These are phyloP conservation scores for Drosophila fuyamai DNA, from an alignment of 1,140 invertebrate genomes.

Conservation along the genomic window DNA sequence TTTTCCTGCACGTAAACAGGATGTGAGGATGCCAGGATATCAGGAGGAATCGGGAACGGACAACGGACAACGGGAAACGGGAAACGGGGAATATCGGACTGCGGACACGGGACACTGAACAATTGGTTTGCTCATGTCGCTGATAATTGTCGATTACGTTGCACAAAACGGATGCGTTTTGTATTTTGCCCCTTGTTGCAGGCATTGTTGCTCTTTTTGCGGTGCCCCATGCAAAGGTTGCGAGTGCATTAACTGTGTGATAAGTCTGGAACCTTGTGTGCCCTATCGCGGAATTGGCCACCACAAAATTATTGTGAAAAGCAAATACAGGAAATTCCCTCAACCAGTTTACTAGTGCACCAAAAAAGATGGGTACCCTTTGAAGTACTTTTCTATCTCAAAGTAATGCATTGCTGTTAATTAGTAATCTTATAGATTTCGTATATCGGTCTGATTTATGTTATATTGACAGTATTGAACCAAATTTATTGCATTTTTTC, in stretches of 20 bases:
- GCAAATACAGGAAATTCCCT: neutral
- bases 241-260: constrained; percentile 36
- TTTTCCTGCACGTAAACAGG: constrained; percentile 20
- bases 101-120: constrained; percentile 39
- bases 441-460: too few species aligned
- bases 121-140: constrained; percentile 80
- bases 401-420: too few species aligned
- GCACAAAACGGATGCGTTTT: constrained; percentile 70
- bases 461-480: too few species aligned
- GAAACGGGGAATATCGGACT: constrained; percentile 1
- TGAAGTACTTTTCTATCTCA: too few species aligned
- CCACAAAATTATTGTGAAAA: neutral
- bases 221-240: constrained; percentile 11
- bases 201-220: constrained; percentile 41
- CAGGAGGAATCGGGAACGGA: neutral
- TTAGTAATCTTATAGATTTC: too few species aligned
- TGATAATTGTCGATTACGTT: constrained; percentile 76
- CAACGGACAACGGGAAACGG: neutral
- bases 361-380: too few species aligned
- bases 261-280: constrained; percentile 7
- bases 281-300: neutral
- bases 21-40: constrained; percentile 3
- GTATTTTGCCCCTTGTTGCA: constrained; percentile 7
- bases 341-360: neutral
- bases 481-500: too few species aligned